Conservation (phyloP, 1,140 invertebrate species). For the Manduca sexta region DNA sequence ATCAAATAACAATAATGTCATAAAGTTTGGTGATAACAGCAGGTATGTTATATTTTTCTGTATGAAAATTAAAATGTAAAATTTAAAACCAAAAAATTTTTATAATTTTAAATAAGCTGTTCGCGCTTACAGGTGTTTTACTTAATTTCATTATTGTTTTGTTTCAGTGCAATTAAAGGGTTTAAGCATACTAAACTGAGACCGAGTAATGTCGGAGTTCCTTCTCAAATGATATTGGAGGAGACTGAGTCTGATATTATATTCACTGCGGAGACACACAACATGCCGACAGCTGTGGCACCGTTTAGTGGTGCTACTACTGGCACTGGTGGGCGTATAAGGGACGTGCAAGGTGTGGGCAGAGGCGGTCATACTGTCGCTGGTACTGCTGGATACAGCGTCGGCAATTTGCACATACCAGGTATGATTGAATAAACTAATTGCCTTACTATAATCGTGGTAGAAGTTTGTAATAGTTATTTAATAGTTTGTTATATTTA, state of each 20-base stretch:
- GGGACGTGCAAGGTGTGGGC: conserved; percentile 96
- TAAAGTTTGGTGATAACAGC: conserved; percentile 98
- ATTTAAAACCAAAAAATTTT: background rate
- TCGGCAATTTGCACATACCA: conserved; percentile 93
- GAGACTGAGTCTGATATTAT: conserved; percentile 89
- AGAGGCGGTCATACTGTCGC: conserved; percentile 94
- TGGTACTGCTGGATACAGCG: conserved; percentile 96
- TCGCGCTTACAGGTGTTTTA: background rate
- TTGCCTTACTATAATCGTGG: background rate
- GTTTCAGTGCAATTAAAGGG: conserved; percentile 90
- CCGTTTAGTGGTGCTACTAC: conserved; percentile 97
- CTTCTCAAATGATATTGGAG: conserved; percentile 78
- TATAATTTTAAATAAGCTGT: too few species aligned
- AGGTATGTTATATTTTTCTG: conserved; percentile 73
- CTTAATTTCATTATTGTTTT: background rate
- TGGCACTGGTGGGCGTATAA: conserved; percentile 94
- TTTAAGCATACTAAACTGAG: conserved; percentile 80
- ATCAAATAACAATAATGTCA: conserved; percentile 95
- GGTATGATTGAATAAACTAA: conserved; percentile 70
- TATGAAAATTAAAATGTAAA: too few species aligned
- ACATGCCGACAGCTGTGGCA: conserved; percentile 96
- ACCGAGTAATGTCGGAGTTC: conserved; percentile 75
- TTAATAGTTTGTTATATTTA: conserved; percentile 5
- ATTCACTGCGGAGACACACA: conserved; percentile 99
- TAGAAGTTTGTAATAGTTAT: background rate